Evolutionary conservation across 2,113 vertebrate genomes (phyloP).

Genomic region (Entosphenus tridentatus): DNA sequence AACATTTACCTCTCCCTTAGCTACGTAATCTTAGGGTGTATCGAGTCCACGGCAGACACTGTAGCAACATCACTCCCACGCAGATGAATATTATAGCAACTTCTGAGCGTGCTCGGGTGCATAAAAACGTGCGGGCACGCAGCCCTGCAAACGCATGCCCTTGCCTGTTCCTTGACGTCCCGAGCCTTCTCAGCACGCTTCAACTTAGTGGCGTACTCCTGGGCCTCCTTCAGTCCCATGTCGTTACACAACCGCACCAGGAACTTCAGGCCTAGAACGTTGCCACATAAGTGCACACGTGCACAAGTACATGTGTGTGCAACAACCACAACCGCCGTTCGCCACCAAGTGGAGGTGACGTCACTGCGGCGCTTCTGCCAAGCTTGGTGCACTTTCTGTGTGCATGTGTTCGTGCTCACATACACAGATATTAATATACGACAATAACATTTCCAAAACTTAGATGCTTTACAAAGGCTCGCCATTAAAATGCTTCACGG

Average conservation of each 20-base stretch:
- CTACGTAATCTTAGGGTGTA: not conserved
- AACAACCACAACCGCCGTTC: conserved; percentile 6
- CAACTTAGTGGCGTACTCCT: conserved; percentile 64
- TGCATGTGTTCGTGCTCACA: not conserved
- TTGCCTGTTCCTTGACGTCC: conserved; percentile 73
- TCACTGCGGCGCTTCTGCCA: not conserved
- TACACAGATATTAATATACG: not conserved
- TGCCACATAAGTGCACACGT: conserved; percentile 7
- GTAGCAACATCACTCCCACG: not conserved
- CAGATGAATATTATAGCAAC: not conserved
- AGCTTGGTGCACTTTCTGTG: no score
- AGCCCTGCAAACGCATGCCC: not conserved
- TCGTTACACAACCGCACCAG: conserved; percentile 71
- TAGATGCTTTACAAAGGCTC: not conserved
- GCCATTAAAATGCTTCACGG: not conserved
- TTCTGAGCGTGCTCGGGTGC: not conserved
- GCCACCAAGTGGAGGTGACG: not conserved
- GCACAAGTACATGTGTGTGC: conserved; percentile 12
- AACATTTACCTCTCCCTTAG: not conserved
- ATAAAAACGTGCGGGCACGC: conserved; percentile 1
- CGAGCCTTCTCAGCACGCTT: conserved; percentile 84
- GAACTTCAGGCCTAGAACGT: conserved; percentile 45
- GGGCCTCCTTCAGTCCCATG: conserved; percentile 71
- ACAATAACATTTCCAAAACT: not conserved
- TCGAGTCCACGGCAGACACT: not conserved